phyloP scores from a whole-genome alignment of 2,797 vertebrate genomes.

The Mastacembelus armatus region DNA sequence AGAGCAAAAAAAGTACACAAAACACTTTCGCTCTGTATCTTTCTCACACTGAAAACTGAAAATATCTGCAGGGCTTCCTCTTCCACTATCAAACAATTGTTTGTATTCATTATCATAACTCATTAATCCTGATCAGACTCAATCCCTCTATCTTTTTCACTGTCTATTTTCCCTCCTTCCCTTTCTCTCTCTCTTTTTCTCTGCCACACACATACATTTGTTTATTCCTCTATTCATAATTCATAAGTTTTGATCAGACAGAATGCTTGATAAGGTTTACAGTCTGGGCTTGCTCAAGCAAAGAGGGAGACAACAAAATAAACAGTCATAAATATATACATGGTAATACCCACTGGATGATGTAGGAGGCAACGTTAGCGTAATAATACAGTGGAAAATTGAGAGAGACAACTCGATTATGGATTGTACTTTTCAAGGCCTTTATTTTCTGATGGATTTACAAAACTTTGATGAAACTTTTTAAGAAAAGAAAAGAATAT shows the following conservation, averaged over 20 bases:
- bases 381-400: constrained; percentile 35
- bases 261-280: constrained; percentile 78
- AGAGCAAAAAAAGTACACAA: constrained; percentile 51
- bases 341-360: constrained; percentile 55
- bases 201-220: constrained; percentile 37
- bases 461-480: constrained; percentile 3
- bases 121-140: constrained; percentile 76
- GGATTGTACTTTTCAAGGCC: neutral
- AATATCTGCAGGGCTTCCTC: constrained; percentile 66
- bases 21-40: constrained; percentile 45
- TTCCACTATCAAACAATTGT: constrained; percentile 73
- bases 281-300: constrained; percentile 59
- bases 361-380: constrained; percentile 55
- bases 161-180: constrained; percentile 14
- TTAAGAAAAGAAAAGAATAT: neutral
- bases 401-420: neutral
- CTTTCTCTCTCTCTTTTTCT: neutral
- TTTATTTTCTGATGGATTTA: constrained; percentile 16
- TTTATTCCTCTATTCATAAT: constrained; percentile 75
- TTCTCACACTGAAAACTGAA: constrained; percentile 30
- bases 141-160: constrained; percentile 38
- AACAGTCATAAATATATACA: constrained; percentile 71
- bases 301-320: constrained; percentile 68
- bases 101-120: constrained; percentile 78
- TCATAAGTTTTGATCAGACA: constrained; percentile 79